Base-by-base conservation (phyloP, 2,888 invertebrate genomes). In the Dryococelus australis region DNA sequence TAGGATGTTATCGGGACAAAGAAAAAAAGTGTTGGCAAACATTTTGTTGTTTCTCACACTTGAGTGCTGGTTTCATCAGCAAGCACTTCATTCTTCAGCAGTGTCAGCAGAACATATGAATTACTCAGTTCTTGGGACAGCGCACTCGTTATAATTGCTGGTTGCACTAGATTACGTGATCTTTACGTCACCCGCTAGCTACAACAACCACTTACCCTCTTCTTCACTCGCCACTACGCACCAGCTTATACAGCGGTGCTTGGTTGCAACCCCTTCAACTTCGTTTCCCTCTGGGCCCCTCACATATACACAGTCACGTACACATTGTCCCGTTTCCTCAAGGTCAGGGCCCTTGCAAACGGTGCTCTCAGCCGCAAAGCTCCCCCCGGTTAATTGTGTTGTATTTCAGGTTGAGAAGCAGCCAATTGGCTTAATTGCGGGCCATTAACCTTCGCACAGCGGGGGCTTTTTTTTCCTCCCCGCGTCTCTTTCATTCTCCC, bases 351-450 rank as follows among this genome's bases (percentile, higher is more conserved):
- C 51, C 20, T 20, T 51, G 65, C 20, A 65, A 65, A 65, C 65
- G 65, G 65, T 8, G 8, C 65, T 65, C 65, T 20, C 65, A 65
- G n/a, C n/a, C n/a, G 20, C 65, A 65, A 65, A 65, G 65, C 65
- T 65, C 24, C 20, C 20, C 13, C 65, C 65, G 65, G 24, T 65
- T 65, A 65, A 65, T 65, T 65, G 65, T n/a, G 20, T n/a, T n/a
- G 65, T 65, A n/a, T 65, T 65, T 65, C 65, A n/a, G 65, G 20
- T n/a, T 65, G 65, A 65, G 65, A 65, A 65, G 65, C 65, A 24
- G n/a, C 24, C 65, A 65, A 65, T 65, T 65, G 65, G 65, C 65
- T 65, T 65, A 65, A 65, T 65, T 65, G 65, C 65, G n/a, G 16
- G 65, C n/a, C 65, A n/a, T 65, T 65, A 20, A 65, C 65, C 65